Evolutionary conservation across 2,888 invertebrate species (phyloP), one percentile per base, ranked within the genome.

Genomic region (Teleogryllus oceanicus): DNA sequence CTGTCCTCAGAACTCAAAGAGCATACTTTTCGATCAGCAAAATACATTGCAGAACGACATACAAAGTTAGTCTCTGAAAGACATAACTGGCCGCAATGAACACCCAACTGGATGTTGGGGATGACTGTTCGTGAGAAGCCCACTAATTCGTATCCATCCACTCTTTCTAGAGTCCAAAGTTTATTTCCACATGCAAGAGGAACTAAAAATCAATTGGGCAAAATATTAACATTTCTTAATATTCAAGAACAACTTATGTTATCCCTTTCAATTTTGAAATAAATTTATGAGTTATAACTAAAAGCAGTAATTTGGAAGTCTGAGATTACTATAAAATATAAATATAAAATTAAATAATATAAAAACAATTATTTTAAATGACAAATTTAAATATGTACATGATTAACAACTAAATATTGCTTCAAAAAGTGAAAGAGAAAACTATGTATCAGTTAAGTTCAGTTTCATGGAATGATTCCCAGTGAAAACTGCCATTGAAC

Each of bases 91-190:
- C 93, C 92, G 85, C 96, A 96, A 83, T 92, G 90, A 80, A 89
- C 88, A 83, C 93, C 89, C 51, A 92, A 92, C 81, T 91, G 87
- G 83, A 92, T 89, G 74, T 89, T 88, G 2, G 91, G 86, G 81
- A 94, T 87, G 84, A 90, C 90, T 83, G 90, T 89, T 79, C 90
- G 89, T 82, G 90, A 90, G 83, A 92, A 91, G 18, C 93, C 92
- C 80, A 94, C 90, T 83, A 96, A 87, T 83, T 92, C 91, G 83
- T 92, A 93, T 16, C 95, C 94, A 13, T 93, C 92, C 79, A 93
- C 92, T 84, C 91, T 90, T 85, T 95, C 95, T 78, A 94, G 88
- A 50, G 92, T 89, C 96, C 96, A 96, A 84, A 92, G 90, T 81
- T 92, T 91, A 12, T 87, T 86, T 78, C 88, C 87, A 85, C 93